Evolutionary conservation across 2,113 vertebrate species (phyloP).

Genomic region (Silurus meridionalis): DNA sequence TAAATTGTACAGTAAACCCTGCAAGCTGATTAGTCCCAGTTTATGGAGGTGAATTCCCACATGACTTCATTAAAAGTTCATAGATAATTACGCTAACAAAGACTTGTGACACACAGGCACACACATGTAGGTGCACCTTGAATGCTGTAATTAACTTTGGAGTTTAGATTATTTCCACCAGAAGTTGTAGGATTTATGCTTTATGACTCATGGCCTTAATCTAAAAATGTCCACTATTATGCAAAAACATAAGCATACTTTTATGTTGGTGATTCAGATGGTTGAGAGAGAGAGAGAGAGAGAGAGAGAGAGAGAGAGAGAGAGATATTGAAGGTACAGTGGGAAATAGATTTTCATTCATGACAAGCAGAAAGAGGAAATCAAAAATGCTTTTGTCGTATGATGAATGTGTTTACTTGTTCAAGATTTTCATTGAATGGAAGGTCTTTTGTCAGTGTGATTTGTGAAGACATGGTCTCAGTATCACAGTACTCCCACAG

Average conservation of each 20-base stretch:
- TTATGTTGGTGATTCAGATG: neutral
- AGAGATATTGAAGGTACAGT: neutral
- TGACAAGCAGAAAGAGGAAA: constrained; percentile 30
- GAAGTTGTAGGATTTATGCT: constrained; percentile 47
- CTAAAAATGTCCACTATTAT: constrained; percentile 38
- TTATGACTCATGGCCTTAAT: constrained; percentile 45
- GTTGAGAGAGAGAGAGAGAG: constrained; percentile 4
- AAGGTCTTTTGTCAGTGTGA: constrained; percentile 16
- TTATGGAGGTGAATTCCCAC: constrained; percentile 47
- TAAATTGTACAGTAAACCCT: constrained; percentile 36
- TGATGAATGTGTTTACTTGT: constrained; percentile 46
- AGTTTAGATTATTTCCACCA: constrained; percentile 39
- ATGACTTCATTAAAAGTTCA: constrained; percentile 52
- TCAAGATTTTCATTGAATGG: neutral
- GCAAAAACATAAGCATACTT: constrained; percentile 32
- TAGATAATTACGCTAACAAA: constrained; percentile 50
- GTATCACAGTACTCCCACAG: neutral
- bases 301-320: neutral
- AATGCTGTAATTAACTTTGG: constrained; percentile 45
- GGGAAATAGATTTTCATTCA: constrained; percentile 17
- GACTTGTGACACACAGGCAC: constrained; percentile 22
- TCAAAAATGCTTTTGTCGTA: constrained; percentile 31
- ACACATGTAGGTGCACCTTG: neutral
- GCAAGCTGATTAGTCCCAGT: constrained; percentile 47
- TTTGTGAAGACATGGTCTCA: neutral